Evolutionary conservation across 2,888 invertebrate genomes (phyloP).

Genomic region (Anarsia innoxiella): DNA sequence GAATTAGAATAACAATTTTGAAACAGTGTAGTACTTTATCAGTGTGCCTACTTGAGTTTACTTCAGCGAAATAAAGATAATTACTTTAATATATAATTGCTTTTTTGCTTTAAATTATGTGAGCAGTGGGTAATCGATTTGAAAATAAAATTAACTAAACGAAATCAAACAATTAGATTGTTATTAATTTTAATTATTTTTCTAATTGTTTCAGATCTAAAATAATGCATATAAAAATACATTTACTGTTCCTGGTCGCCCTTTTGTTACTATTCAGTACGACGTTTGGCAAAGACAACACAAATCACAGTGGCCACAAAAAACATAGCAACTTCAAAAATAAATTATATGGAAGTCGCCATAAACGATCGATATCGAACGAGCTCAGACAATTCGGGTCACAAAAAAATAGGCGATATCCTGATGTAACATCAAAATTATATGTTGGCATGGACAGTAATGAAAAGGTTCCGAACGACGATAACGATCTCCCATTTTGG

Average conservation of each 20-base stretch:
- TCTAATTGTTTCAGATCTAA: conserved; percentile 34
- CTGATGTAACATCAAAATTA: too few species aligned
- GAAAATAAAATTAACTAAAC: too few species aligned
- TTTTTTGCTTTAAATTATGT: too few species aligned
- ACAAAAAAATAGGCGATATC: too few species aligned
- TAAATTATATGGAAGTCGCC: conserved; percentile 33
- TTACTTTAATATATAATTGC: too few species aligned
- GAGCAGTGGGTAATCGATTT: too few species aligned
- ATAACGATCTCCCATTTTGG: conserved; percentile 44
- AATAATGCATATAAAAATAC: conserved; percentile 46
- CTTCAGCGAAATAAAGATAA: too few species aligned
- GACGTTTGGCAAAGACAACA: conserved; percentile 38
- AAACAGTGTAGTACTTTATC: too few species aligned
- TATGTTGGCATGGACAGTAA: not conserved
- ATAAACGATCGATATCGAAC: conserved; percentile 51
- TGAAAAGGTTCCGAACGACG: conserved; percentile 23
- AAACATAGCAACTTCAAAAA: conserved; percentile 29
- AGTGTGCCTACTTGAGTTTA: too few species aligned
- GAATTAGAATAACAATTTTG: too few species aligned
- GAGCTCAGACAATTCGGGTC: too few species aligned
- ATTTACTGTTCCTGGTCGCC: conserved; percentile 33
- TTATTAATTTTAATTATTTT: not conserved
- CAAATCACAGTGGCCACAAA: conserved; percentile 29
- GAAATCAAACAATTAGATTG: too few species aligned
- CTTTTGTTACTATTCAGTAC: conserved; percentile 41